Evolutionary conservation across 2,113 vertebrate species (phyloP).

Genomic region (Cynoglossus semilaevis): DNA sequence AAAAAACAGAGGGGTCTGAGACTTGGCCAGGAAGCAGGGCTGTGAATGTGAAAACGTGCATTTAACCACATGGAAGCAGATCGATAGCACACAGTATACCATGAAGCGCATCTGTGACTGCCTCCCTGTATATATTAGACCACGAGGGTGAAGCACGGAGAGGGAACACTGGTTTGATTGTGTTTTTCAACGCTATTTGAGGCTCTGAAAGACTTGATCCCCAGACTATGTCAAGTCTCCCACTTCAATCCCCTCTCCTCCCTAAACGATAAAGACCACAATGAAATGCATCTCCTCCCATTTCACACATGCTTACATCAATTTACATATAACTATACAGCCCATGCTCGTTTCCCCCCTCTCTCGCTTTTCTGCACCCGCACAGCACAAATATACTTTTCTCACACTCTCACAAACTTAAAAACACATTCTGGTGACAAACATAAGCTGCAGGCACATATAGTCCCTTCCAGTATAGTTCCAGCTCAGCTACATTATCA

Average conservation of each 20-base stretch:
- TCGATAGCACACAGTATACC: conserved; percentile 56
- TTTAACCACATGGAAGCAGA: conserved; percentile 21
- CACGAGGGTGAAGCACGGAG: conserved; percentile 8
- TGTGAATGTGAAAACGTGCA: not conserved
- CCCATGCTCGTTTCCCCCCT: conserved; percentile 6
- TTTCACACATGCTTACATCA: conserved; percentile 29
- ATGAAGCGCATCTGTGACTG: not conserved
- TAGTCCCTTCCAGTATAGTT: not conserved
- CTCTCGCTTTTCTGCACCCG: not conserved
- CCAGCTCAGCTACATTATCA: conserved; percentile 9
- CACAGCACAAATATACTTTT: not conserved
- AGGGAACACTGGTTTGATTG: conserved; percentile 56
- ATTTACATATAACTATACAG: conserved; percentile 40
- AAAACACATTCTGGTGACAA: conserved; percentile 2
- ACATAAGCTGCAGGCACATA: conserved; percentile 1
- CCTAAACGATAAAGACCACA: conserved; percentile 38
- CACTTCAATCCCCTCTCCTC: conserved; percentile 51
- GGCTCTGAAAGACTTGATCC: conserved; percentile 66
- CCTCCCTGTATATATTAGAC: conserved; percentile 1
- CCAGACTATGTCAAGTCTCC: conserved; percentile 59
- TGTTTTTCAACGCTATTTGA: conserved; percentile 68
- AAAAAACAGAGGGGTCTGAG: not conserved
- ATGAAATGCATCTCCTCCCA: conserved; percentile 46
- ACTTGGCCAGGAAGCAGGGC: not conserved
- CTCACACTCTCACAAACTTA: not conserved